Evolutionary conservation across 2,113 vertebrate genomes (phyloP).

Genomic region (Neodontobutis hainanensis): DNA sequence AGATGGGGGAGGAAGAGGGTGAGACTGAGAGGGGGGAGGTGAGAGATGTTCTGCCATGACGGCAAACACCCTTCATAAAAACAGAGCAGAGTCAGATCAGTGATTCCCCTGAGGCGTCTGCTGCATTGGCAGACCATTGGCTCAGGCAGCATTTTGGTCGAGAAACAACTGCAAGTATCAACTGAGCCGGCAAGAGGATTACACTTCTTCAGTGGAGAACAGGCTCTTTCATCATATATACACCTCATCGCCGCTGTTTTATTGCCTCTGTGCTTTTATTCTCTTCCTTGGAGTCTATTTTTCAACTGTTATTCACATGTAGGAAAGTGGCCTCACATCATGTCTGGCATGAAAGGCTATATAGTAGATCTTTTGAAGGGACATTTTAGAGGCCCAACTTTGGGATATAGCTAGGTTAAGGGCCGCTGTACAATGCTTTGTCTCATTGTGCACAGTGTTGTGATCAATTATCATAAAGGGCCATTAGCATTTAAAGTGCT

Average conservation of each 20-base stretch:
- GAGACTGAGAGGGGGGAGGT: constrained; percentile 44
- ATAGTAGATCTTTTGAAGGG: constrained; percentile 16
- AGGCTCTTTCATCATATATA: constrained; percentile 56
- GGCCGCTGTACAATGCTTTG: constrained; percentile 43
- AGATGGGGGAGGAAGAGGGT: constrained; percentile 38
- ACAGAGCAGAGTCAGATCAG: constrained; percentile 68
- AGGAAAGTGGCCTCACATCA: constrained; percentile 24
- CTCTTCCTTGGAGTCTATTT: constrained; percentile 21
- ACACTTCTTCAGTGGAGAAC: constrained; percentile 63
- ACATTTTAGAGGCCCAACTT: constrained; percentile 14
- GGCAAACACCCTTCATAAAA: constrained; percentile 67
- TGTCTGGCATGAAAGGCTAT: constrained; percentile 25
- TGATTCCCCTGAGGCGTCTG: constrained; percentile 64
- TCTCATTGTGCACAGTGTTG: constrained; percentile 58
- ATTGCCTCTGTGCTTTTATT: constrained; percentile 17
- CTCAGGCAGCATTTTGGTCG: constrained; percentile 61
- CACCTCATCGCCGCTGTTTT: constrained; percentile 36
- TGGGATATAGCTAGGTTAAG: constrained; percentile 15
- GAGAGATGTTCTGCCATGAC: constrained; percentile 60
- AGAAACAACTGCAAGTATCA: constrained; percentile 66
- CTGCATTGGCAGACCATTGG: constrained; percentile 68
- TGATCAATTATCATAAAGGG: constrained; percentile 70
- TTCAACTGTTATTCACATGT: constrained; percentile 40
- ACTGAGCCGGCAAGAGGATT: constrained; percentile 70
- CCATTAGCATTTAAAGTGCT: constrained; percentile 77